These are phyloP conservation scores for Hydrolagus colliei DNA, from an alignment of 2,797 vertebrate genomes.

Conservation along the genomic window DNA sequence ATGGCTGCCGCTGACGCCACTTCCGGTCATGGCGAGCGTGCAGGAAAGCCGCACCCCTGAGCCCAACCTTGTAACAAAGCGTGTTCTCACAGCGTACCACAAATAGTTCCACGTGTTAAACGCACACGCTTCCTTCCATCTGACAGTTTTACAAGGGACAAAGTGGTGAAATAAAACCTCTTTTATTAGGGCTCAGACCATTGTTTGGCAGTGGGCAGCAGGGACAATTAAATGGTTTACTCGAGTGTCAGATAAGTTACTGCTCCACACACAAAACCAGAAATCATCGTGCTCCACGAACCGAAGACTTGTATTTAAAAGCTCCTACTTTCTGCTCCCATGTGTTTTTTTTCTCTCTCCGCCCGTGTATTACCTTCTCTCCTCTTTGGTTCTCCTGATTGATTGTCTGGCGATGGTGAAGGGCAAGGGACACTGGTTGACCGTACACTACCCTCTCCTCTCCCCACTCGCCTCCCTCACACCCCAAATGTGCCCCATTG, in stretches of 20 bases:
- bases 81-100: no score
- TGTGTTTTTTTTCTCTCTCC: constrained; percentile 24
- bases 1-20: constrained; percentile 34
- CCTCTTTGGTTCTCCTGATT: no score
- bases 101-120: not conserved
- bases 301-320: not conserved
- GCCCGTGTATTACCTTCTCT: constrained; percentile 35
- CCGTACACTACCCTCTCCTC: constrained; percentile 36
- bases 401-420: constrained; percentile 45
- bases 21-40: constrained; percentile 46
- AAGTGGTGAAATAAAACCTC: constrained; percentile 68
- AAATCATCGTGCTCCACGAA: no score
- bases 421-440: constrained; percentile 42
- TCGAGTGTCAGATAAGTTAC: constrained; percentile 30
- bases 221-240: constrained; percentile 74
- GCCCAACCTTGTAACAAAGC: no score
- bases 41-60: constrained; percentile 46
- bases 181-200: constrained; percentile 71
- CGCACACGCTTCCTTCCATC: not conserved
- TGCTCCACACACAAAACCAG: no score
- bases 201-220: constrained; percentile 69
- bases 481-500: not conserved
- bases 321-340: no score
- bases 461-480: not conserved
- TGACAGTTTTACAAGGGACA: constrained; percentile 63